These are phyloP conservation scores for Nyctibius bracteatus DNA, from an alignment of 2,113 vertebrate species.

Conservation along the genomic window DNA sequence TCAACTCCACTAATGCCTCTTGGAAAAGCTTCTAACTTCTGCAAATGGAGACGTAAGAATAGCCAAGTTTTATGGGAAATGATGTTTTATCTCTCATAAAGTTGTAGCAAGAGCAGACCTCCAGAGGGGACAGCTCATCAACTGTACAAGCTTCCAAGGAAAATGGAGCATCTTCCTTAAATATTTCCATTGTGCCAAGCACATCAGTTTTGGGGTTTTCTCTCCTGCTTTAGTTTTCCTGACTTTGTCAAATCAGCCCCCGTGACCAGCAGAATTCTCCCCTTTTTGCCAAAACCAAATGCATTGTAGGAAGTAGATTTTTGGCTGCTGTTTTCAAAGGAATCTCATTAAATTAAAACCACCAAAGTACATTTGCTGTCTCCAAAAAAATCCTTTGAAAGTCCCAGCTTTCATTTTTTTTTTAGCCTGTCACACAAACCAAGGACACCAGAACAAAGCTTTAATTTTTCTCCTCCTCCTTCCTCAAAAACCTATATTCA, in stretches of 20 bases:
- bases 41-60: rapidly evolving
- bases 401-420: neutral
- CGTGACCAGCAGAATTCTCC: neutral
- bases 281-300: constrained; percentile 5
- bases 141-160: neutral
- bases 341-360: constrained; percentile 19
- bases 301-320: neutral
- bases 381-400: neutral
- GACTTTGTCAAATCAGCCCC: neutral
- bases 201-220: neutral
- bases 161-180: neutral
- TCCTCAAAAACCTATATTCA: neutral
- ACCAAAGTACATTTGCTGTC: neutral
- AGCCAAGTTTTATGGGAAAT: neutral
- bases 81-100: neutral
- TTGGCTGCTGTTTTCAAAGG: neutral
- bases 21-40: neutral
- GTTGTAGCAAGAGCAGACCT: neutral
- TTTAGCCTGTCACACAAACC: neutral
- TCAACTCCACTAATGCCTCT: neutral
- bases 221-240: neutral
- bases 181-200: neutral
- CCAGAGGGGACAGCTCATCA: rapidly evolving
- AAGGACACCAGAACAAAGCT: neutral
- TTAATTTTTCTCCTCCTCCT: neutral